Conservation (phyloP, 2,888 invertebrate species). For the Lepidochrysops patricia region DNA sequence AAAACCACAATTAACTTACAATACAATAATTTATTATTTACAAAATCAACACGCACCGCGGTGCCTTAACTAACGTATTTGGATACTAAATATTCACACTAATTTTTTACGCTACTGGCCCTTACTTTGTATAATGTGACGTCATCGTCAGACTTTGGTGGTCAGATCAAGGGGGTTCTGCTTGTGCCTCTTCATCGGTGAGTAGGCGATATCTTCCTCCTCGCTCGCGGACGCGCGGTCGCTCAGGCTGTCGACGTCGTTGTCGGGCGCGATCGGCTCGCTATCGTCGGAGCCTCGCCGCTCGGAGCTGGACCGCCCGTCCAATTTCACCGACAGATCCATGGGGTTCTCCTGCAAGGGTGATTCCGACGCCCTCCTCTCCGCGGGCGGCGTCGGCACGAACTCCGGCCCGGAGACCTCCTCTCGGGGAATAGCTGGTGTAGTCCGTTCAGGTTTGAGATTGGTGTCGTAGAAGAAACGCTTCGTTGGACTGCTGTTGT, state of each 20-base stretch:
- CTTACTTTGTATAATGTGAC: slow-evolving; percentile 18
- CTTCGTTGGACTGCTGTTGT: slow-evolving; percentile 79
- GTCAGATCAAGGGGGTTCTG: slow-evolving; percentile 78
- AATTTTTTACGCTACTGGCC: slow-evolving; percentile 72
- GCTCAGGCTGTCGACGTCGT: slow-evolving; percentile 60
- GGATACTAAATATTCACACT: slow-evolving; percentile 69
- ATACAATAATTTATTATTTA: slow-evolving; percentile 66
- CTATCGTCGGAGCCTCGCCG: slow-evolving; percentile 66
- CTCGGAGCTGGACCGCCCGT: slow-evolving; percentile 72
- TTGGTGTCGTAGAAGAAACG: slow-evolving; percentile 84
- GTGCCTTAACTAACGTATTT: slow-evolving; percentile 67
- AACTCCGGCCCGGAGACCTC: slow-evolving; percentile 72
- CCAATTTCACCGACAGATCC: slow-evolving; percentile 84
- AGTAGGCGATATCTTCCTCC: slow-evolving; percentile 70
- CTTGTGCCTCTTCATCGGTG: slow-evolving; percentile 74
- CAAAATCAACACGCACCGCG: slow-evolving; percentile 53
- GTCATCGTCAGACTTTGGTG: slow-evolving; percentile 77
- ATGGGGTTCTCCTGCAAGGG: slow-evolving; percentile 84
- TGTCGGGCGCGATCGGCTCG: slow-evolving; percentile 59
- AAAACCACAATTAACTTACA: slow-evolving; percentile 42
- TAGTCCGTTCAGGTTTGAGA: slow-evolving; percentile 79
- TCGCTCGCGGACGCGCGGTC: slow-evolving; percentile 64
- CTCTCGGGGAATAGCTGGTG: slow-evolving; percentile 65
- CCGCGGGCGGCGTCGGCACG: slow-evolving; percentile 57
- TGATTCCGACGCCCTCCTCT: slow-evolving; percentile 67